Evolutionary conservation across 2,113 vertebrate species (phyloP), one percentile per base, ranked within the genome.

Genomic region (Struthidea cinerea): DNA sequence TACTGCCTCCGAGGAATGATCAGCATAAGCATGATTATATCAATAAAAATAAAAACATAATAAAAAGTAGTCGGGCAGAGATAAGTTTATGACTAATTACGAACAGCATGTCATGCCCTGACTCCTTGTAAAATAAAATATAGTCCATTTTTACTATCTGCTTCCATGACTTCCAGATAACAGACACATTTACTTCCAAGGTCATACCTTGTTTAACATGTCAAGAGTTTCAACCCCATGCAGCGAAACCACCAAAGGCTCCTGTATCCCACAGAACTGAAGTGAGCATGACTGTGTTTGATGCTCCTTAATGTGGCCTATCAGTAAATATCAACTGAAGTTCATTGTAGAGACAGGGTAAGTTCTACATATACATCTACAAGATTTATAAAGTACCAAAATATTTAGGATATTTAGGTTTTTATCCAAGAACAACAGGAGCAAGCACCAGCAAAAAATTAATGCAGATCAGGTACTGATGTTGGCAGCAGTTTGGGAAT

Each of bases 61-160:
- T 97, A 92, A 97, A 96, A 95, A 90, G 94, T 87, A 96, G 73
- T 63, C 69, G 24, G 74, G 96, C 95, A 95, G 84, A 95, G 95
- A 91, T 85, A 94, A 90, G 93, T 93, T 97, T 94, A 97, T 97
- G 94, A 95, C 94, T 97, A 96, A 97, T 97, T 96, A 97, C 57
- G 84, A 97, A 90, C 87, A 73, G 76, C 57, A 8, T 92, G 94
- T 96, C 93, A 84, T 90, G 96, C 84, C 94, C 93, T 9, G 44
- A 97, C 91, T 97, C 96, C 95, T 95, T 78, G 26, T 92, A 95
- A 95, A 97, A 94, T 94, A 98, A 98, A 98, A 98, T 96, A 83
- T 94, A 97, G 97, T 97, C 97, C 97, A 96, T 98, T 98, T 98
- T 98, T 97, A 98, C 98, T 97, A 96, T 97, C 97, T 98, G 98